These are phyloP conservation scores for Bombyx huttoni DNA, from an alignment of 2,888 invertebrate species.

Conservation along the genomic window DNA sequence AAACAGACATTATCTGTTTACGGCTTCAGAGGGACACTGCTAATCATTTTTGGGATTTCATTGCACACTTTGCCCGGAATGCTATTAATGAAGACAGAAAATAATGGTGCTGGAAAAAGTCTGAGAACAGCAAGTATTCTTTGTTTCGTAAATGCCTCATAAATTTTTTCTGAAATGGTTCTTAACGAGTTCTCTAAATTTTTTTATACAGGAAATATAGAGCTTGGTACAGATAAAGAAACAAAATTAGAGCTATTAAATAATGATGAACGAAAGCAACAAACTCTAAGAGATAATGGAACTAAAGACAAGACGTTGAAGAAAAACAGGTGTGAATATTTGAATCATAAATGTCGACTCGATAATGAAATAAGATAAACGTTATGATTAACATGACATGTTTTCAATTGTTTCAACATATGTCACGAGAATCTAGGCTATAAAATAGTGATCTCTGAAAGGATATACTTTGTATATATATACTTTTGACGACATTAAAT, in stretches of 20 bases:
- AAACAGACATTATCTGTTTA: conserved; percentile 61
- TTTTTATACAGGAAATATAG: conserved; percentile 27
- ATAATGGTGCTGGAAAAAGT: conserved; percentile 9
- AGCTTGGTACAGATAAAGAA: conserved; percentile 14
- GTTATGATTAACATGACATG: no score
- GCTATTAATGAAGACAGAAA: conserved; percentile 62
- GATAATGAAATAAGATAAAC: no score
- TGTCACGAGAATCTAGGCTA: neutral
- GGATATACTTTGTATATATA: neutral
- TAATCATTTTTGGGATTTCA: conserved; percentile 72
- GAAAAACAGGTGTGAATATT: neutral
- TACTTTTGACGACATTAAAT: neutral
- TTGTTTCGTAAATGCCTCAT: conserved; percentile 10
- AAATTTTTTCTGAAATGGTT: neutral
- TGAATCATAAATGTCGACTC: neutral
- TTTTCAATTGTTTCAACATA: no score
- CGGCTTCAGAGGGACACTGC: conserved; percentile 75
- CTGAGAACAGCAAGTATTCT: conserved; percentile 57
- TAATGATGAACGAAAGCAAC: neutral
- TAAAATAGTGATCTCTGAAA: neutral
- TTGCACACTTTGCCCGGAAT: conserved; percentile 74
- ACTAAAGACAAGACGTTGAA: neutral
- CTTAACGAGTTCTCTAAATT: no score
- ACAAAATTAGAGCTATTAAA: conserved; percentile 33
- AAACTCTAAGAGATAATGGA: no score